These are phyloP conservation scores for Myoxocephalus aenaeus DNA, from an alignment of 2,797 vertebrate genomes.

Conservation along the genomic window DNA sequence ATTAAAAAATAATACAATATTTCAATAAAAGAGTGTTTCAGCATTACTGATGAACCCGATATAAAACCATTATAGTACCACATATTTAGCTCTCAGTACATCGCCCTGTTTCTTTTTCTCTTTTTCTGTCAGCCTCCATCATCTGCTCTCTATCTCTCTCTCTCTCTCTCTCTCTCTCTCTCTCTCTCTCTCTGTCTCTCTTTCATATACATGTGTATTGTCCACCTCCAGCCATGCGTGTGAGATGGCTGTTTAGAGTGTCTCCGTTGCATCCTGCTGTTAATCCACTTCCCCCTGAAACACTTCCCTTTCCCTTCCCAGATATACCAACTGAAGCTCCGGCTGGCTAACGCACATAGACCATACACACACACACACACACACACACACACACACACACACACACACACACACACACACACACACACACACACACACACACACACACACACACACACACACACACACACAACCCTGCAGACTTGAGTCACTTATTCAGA, in stretches of 20 bases:
- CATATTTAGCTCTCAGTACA: slow-evolving; percentile 13
- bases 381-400: slow-evolving; percentile 22
- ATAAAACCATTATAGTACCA: not conserved
- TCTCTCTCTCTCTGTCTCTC: slow-evolving; percentile 24
- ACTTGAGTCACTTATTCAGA: slow-evolving; percentile 28
- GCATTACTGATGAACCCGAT: not conserved
- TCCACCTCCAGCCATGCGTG: slow-evolving; percentile 60
- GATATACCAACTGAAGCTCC: slow-evolving; percentile 41
- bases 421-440: slow-evolving; percentile 20
- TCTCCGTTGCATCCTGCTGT: slow-evolving; percentile 77
- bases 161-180: slow-evolving; percentile 18
- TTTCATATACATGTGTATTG: slow-evolving; percentile 51
- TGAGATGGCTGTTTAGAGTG: slow-evolving; percentile 58
- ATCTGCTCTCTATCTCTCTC: slow-evolving; percentile 13
- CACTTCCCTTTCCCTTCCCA: slow-evolving; percentile 70
- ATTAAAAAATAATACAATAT: not conserved
- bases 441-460: slow-evolving; percentile 22
- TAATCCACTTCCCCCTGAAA: slow-evolving; percentile 77
- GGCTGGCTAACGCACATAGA: slow-evolving; percentile 19
- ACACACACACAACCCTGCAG: slow-evolving; percentile 8
- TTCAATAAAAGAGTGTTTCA: not conserved
- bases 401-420: slow-evolving; percentile 1
- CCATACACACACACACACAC: slow-evolving; percentile 19
- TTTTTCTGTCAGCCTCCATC: slow-evolving; percentile 33
- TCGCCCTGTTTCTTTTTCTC: slow-evolving; percentile 35